These are phyloP conservation scores for Cacatua alba DNA, from an alignment of 2,113 vertebrate species.

Conservation along the genomic window DNA sequence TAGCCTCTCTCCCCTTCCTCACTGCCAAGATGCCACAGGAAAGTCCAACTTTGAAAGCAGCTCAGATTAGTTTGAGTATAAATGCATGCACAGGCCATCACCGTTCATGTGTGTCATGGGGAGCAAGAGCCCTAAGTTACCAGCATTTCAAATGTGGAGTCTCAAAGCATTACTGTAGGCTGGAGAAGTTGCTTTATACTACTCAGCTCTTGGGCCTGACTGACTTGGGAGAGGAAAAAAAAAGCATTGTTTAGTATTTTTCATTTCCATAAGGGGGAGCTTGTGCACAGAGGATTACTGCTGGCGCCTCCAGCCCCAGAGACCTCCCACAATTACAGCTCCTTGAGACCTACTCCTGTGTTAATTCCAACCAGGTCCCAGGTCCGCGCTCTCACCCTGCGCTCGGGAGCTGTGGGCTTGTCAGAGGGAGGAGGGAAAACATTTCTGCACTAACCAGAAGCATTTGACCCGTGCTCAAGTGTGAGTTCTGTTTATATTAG, in stretches of 20 bases:
- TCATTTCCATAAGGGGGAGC: slow-evolving; percentile 81
- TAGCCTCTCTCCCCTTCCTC: not conserved
- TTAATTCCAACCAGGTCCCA: not conserved
- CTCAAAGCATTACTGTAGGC: not conserved
- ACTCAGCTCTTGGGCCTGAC: not conserved
- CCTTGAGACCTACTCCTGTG: not conserved
- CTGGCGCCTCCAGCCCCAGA: not conserved
- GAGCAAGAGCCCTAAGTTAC: not conserved
- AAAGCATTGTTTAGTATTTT: slow-evolving; percentile 23
- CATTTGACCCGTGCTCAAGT: not conserved
- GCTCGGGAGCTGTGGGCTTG: not conserved
- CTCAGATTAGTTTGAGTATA: not conserved
- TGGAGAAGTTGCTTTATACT: not conserved
- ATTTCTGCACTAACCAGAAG: not conserved
- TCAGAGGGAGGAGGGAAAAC: not conserved
- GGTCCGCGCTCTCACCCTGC: accelerated
- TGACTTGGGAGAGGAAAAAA: accelerated
- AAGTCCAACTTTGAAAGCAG: not conserved
- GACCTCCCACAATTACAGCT: not conserved
- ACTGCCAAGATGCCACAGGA: not conserved
- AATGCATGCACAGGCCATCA: accelerated
- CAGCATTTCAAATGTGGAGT: accelerated
- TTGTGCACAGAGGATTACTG: slow-evolving; percentile 73
- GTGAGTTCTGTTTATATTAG: not conserved
- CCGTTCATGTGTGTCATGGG: accelerated